phyloP scores from a whole-genome alignment of 2,888 invertebrate species.

The Caenorhabditis sp. region DNA sequence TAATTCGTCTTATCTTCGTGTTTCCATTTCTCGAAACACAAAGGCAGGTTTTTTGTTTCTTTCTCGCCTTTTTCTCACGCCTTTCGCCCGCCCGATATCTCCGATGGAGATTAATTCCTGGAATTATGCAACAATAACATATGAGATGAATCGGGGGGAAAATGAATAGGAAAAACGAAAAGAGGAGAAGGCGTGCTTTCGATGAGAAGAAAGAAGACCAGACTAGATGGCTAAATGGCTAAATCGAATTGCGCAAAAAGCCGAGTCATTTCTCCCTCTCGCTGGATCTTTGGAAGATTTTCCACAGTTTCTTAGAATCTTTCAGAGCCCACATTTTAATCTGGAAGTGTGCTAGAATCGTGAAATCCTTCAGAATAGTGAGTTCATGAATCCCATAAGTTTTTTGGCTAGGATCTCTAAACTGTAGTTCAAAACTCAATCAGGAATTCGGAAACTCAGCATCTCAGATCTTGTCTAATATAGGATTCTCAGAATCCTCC shows the following conservation, averaged over 20 bases:
- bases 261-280: constrained; percentile 23
- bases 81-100: constrained; percentile 1
- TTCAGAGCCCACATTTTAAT: too few relatives aligned
- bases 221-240: constrained; percentile 52
- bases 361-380: too few relatives aligned
- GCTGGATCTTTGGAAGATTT: background rate
- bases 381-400: too few relatives aligned
- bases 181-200: constrained; percentile 34
- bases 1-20: constrained; percentile 47
- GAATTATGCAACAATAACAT: constrained; percentile 57
- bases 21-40: constrained; percentile 21
- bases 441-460: too few relatives aligned
- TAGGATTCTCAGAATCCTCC: too few relatives aligned
- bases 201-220: constrained; percentile 34
- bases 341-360: too few relatives aligned
- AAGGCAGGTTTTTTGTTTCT: constrained; percentile 47
- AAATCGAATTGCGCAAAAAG: constrained; percentile 40
- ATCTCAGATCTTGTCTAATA: too few relatives aligned
- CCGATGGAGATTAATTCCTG: constrained; percentile 31
- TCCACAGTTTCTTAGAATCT: background rate
- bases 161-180: constrained; percentile 4
- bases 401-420: too few relatives aligned
- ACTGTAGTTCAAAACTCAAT: too few relatives aligned
- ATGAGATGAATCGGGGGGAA: constrained; percentile 23
- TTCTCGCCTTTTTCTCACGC: constrained; percentile 21